Evolutionary conservation across 2,888 invertebrate species (phyloP).

Genomic region (Laspeyria flexula): DNA sequence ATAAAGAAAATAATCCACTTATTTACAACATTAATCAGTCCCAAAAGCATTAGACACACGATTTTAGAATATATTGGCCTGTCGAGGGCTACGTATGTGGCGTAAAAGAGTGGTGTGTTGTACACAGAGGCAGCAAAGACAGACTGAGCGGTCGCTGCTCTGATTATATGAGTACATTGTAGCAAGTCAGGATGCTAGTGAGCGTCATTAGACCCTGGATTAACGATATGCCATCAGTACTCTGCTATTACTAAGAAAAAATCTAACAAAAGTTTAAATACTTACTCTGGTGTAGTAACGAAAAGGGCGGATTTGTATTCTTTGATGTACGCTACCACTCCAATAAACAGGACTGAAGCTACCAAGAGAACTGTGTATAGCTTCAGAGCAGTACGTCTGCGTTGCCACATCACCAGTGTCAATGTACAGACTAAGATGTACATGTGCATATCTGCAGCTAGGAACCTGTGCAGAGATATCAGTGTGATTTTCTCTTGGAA

Average conservation of each 20-base stretch:
- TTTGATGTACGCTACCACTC: conserved; percentile 22
- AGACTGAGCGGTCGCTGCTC: conserved; percentile 17
- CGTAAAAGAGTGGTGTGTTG: conserved; percentile 17
- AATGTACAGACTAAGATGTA: conserved; percentile 36
- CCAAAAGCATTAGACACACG: conserved; percentile 20
- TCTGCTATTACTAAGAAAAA: too few relatives aligned
- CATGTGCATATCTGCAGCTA: conserved; percentile 44
- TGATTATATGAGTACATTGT: conserved; percentile 29
- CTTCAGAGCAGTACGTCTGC: conserved; percentile 24
- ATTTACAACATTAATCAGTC: conserved; percentile 27
- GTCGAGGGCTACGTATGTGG: conserved; percentile 26
- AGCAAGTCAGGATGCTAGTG: conserved; percentile 28
- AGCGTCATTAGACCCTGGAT: conserved; percentile 25
- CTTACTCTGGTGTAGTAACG: conserved; percentile 41
- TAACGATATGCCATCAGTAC: conserved; percentile 17
- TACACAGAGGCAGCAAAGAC: conserved; percentile 23
- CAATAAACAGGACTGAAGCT: conserved; percentile 21
- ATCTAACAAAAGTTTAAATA: not conserved
- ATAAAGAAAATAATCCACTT: conserved; percentile 6
- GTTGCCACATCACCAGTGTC: conserved; percentile 34
- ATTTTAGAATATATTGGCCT: conserved; percentile 25
- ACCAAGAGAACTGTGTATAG: conserved; percentile 26
- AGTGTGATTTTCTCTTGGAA: too few relatives aligned
- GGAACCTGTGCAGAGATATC: conserved; percentile 35
- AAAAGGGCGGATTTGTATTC: conserved; percentile 25